Evolutionary conservation across 2,888 invertebrate genomes (phyloP).

Genomic region (Eristalis pertinax): DNA sequence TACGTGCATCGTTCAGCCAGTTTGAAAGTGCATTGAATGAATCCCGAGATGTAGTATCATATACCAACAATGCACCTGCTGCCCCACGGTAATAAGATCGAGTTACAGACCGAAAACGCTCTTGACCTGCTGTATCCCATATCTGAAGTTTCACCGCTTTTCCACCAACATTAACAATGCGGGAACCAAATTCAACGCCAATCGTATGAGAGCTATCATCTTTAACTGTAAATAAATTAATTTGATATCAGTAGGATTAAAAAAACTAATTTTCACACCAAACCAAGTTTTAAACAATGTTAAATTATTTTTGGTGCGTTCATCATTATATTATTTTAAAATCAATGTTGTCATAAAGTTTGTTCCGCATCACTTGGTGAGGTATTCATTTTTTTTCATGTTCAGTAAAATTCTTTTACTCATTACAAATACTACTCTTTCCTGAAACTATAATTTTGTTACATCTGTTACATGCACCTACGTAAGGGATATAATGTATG

Average conservation of each 20-base stretch:
- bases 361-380: no score
- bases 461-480: no score
- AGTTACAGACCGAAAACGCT: conserved; percentile 84
- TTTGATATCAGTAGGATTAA: background rate
- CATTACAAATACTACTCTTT: no score
- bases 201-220: conserved; percentile 92
- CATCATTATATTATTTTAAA: no score
- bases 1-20: conserved; percentile 92
- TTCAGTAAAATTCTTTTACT: no score
- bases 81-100: conserved; percentile 93
- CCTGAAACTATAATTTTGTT: no score
- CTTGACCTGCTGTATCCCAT: conserved; percentile 85
- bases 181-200: conserved; percentile 94
- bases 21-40: conserved; percentile 95
- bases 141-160: conserved; percentile 92
- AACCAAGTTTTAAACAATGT: no score
- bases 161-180: conserved; percentile 90
- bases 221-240: conserved; percentile 84
- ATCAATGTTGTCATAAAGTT: no score
- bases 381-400: no score
- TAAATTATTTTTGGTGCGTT: no score
- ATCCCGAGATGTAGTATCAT: conserved; percentile 94
- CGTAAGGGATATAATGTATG: no score
- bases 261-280: background rate
- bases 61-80: conserved; percentile 94